These are phyloP conservation scores for Nibea coibor DNA, from an alignment of 2,113 vertebrate genomes.

Conservation along the genomic window DNA sequence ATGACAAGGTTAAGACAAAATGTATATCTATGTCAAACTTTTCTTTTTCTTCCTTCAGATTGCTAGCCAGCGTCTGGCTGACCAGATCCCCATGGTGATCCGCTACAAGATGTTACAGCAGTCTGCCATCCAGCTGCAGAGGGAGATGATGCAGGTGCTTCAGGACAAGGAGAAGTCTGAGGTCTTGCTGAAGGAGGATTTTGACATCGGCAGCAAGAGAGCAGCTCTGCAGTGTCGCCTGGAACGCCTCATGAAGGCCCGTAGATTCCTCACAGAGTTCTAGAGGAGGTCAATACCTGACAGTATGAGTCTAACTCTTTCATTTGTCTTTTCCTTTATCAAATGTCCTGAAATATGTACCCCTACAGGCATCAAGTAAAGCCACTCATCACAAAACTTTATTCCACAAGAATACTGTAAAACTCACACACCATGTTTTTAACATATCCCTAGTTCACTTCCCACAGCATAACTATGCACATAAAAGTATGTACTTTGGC, in stretches of 20 bases:
- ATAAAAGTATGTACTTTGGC: not conserved
- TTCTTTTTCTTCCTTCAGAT: constrained; percentile 79
- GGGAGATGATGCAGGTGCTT: constrained; percentile 85
- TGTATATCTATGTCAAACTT: not conserved
- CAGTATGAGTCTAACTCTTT: not conserved
- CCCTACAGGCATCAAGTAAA: no score
- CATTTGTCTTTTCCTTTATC: not conserved
- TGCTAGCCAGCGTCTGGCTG: constrained; percentile 83
- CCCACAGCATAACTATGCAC: no score
- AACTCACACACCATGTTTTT: no score
- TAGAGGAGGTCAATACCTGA: constrained; percentile 35
- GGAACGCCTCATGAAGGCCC: constrained; percentile 83
- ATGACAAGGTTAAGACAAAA: not conserved
- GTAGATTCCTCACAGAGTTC: constrained; percentile 78
- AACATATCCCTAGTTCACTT: no score
- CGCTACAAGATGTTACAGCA: constrained; percentile 85
- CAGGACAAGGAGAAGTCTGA: constrained; percentile 79
- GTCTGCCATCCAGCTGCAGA: constrained; percentile 79
- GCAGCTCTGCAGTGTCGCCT: constrained; percentile 73
- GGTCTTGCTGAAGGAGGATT: constrained; percentile 84
- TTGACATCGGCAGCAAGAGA: constrained; percentile 80
- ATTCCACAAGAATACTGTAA: no score
- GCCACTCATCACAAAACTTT: no score
- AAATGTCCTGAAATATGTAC: not conserved
- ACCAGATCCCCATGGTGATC: constrained; percentile 89